Evolutionary conservation across 2,797 vertebrate species (phyloP).

Genomic region (Anguilla megastoma): DNA sequence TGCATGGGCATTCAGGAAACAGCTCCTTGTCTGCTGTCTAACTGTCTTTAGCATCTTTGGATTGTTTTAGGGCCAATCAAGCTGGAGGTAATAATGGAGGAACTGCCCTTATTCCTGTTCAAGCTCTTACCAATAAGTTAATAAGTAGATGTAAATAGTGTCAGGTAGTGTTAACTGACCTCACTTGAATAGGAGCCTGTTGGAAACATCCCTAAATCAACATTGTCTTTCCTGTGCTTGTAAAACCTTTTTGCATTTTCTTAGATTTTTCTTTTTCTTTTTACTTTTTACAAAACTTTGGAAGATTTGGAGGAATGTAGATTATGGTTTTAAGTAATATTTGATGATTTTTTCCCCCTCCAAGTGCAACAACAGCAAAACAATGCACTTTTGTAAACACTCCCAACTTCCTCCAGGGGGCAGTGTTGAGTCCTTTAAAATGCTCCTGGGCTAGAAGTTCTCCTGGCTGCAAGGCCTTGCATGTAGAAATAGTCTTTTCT

Average conservation of each 20-base stretch:
- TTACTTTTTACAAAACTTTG: slow-evolving; percentile 14
- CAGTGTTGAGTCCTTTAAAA: slow-evolving; percentile 38
- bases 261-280: neutral
- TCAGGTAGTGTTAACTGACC: slow-evolving; percentile 24
- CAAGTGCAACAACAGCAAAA: slow-evolving; percentile 22
- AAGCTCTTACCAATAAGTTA: slow-evolving; percentile 76
- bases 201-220: slow-evolving; percentile 47
- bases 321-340: slow-evolving; percentile 26
- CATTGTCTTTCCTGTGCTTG: neutral
- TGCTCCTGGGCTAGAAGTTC: slow-evolving; percentile 44
- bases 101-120: slow-evolving; percentile 55
- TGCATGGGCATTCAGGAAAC: slow-evolving; percentile 32
- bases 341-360: slow-evolving; percentile 43
- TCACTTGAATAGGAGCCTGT: slow-evolving; percentile 38
- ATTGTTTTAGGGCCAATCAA: slow-evolving; percentile 40
- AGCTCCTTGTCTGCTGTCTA: slow-evolving; percentile 37
- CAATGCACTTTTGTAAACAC: slow-evolving; percentile 32
- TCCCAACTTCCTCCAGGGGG: slow-evolving; percentile 37
- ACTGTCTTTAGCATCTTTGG: slow-evolving; percentile 17
- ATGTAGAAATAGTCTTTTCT: slow-evolving; percentile 40
- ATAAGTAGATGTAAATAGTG: slow-evolving; percentile 62
- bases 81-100: slow-evolving; percentile 41
- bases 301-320: slow-evolving; percentile 33
- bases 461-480: slow-evolving; percentile 44
- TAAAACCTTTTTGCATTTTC: neutral